Evolutionary conservation across 1,140 invertebrate genomes (phyloP).

Genomic region (Tetranychus urticae): DNA sequence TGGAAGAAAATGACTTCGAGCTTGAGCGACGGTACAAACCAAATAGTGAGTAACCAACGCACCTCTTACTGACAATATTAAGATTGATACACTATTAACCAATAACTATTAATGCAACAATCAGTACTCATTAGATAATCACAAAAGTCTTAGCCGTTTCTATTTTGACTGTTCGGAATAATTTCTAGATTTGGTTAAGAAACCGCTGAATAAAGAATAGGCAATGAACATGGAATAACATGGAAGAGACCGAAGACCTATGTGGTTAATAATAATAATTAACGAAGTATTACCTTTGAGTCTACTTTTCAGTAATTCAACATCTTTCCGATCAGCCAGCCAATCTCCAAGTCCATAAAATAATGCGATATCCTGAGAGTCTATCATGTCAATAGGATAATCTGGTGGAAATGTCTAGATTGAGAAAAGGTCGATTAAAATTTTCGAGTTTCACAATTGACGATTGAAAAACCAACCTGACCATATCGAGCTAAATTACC

Average conservation of each 20-base stretch:
- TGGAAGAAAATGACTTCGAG: too few relatives aligned
- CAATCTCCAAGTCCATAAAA: slow-evolving; percentile 1
- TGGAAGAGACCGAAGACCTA: neutral
- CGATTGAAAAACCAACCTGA: neutral
- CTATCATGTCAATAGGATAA: slow-evolving; percentile 3
- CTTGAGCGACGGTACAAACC: too few relatives aligned
- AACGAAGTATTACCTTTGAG: neutral
- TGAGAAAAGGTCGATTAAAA: neutral
- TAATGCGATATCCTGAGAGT: neutral
- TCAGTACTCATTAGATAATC: too few relatives aligned
- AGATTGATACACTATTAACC: too few relatives aligned
- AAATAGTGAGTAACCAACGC: too few relatives aligned
- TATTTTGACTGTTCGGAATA: too few relatives aligned
- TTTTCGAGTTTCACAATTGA: neutral
- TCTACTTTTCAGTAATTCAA: neutral
- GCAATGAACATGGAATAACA: neutral
- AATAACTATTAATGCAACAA: too few relatives aligned
- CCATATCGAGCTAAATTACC: slow-evolving; percentile 2
- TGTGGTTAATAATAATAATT: neutral
- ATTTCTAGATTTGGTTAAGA: too few relatives aligned
- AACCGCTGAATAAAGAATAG: too few relatives aligned
- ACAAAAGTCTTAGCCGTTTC: too few relatives aligned
- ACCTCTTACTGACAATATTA: too few relatives aligned
- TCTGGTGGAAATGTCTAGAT: slow-evolving; percentile 2
- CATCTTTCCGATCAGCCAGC: slow-evolving; percentile 1